Percentiles rank a stretch among this genome's conserved stretches.
Evolutionary conservation across 2,797 vertebrate genomes (phyloP).

Genomic region (Acanthornis magna): DNA sequence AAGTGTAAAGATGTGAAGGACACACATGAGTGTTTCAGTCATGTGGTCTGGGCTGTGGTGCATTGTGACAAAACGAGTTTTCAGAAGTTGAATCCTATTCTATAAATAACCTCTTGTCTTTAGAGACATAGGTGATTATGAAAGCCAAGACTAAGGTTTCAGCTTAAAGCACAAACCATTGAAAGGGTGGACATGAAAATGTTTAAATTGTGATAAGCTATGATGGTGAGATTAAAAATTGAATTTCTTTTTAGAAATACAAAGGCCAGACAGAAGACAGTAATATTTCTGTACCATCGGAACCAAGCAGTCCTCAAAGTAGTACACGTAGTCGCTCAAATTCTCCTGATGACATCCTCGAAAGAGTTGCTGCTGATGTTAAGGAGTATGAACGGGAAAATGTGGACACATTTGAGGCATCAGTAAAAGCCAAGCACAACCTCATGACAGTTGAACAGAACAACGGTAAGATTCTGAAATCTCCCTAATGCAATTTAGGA

Average conservation of each 20-base stretch:
- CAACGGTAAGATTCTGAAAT: slow-evolving; percentile 82
- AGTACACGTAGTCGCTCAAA: slow-evolving; percentile 92
- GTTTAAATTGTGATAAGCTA: neutral
- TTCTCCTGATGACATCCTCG: slow-evolving; percentile 94
- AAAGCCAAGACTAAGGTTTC: neutral
- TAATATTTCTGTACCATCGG: slow-evolving; percentile 87
- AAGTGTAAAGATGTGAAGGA: neutral
- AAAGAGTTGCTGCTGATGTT: slow-evolving; percentile 94
- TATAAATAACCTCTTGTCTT: neutral
- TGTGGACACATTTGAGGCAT: slow-evolving; percentile 94
- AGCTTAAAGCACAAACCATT: neutral
- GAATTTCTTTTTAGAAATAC: slow-evolving; percentile 85
- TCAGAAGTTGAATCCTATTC: neutral
- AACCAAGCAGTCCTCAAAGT: slow-evolving; percentile 96
- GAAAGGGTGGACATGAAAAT: neutral
- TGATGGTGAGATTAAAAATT: neutral
- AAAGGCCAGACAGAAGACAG: slow-evolving; percentile 88
- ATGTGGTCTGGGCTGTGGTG: neutral
- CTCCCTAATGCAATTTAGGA: neutral
- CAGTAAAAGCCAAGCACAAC: slow-evolving; percentile 95
- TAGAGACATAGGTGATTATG: neutral
- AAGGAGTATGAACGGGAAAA: slow-evolving; percentile 98
- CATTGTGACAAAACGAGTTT: neutral
- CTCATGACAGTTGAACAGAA: slow-evolving; percentile 94
- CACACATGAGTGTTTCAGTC: neutral